Conservation (phyloP, 2,113 vertebrate genomes). For the Enhydra lutris region DNA sequence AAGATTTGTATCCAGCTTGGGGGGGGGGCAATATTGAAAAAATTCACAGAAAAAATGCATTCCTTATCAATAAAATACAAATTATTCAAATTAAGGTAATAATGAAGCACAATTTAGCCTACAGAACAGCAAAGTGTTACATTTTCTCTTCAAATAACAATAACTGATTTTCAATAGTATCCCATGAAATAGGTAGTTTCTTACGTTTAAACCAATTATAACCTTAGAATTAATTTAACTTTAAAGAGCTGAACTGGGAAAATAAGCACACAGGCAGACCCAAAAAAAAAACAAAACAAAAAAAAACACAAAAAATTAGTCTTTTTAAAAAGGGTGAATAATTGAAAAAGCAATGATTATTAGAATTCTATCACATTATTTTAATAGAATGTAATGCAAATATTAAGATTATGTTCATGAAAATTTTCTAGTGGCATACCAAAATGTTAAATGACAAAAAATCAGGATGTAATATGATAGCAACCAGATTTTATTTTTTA, state of each 20-base stretch:
- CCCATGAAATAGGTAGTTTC: not conserved
- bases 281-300: not conserved
- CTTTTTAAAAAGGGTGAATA: not conserved
- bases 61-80: not conserved
- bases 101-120: not conserved
- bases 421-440: not conserved
- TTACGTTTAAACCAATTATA: not conserved
- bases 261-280: not conserved
- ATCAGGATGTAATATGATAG: not conserved
- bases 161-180: not conserved
- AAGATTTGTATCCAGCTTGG: not conserved
- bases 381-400: not conserved
- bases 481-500: not conserved
- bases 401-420: not conserved
- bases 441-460: not conserved
- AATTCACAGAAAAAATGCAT: not conserved
- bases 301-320: not conserved
- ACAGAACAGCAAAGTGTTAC: not conserved
- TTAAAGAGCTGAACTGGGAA: not conserved
- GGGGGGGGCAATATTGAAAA: not conserved
- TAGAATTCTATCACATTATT: not conserved
- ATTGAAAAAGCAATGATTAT: not conserved
- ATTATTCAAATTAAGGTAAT: not conserved
- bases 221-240: not conserved
- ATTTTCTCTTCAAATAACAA: not conserved